These are phyloP conservation scores for Columba livia DNA, from an alignment of 2,113 vertebrate species.

Conservation along the genomic window DNA sequence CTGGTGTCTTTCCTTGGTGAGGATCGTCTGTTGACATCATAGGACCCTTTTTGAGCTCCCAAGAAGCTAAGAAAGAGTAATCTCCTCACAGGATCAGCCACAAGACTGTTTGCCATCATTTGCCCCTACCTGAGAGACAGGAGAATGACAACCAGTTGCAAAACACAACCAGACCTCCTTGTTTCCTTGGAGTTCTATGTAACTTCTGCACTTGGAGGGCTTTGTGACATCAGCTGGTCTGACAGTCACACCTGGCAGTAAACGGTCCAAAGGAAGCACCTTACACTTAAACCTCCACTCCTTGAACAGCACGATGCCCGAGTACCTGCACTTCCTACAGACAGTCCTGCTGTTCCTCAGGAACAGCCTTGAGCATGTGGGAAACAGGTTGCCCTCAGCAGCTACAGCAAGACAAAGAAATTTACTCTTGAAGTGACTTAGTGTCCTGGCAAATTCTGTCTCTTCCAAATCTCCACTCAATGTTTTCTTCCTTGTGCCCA, in stretches of 20 bases:
- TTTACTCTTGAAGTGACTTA: background rate
- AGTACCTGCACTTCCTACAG: background rate
- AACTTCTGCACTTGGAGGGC: background rate
- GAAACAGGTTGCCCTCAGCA: background rate
- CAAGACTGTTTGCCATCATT: background rate
- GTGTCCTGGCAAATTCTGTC: background rate
- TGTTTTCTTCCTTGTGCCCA: background rate
- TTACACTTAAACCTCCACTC: background rate
- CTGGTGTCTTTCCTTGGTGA: background rate
- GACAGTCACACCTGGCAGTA: background rate
- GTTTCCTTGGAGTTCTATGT: background rate
- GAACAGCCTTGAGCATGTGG: background rate
- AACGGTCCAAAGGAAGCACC: background rate
- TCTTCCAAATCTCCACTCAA: background rate
- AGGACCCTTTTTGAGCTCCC: background rate
- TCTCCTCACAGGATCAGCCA: background rate
- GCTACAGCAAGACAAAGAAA: background rate
- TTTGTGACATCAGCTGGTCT: background rate
- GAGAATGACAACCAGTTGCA: background rate
- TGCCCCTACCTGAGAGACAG: background rate
- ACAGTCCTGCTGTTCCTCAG: background rate
- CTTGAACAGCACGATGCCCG: background rate
- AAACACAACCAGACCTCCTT: background rate
- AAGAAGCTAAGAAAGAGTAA: background rate
- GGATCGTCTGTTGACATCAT: background rate